These are phyloP conservation scores for Galeopsomyia nigrocyanea DNA, from an alignment of 2,888 invertebrate species.

Conservation along the genomic window DNA sequence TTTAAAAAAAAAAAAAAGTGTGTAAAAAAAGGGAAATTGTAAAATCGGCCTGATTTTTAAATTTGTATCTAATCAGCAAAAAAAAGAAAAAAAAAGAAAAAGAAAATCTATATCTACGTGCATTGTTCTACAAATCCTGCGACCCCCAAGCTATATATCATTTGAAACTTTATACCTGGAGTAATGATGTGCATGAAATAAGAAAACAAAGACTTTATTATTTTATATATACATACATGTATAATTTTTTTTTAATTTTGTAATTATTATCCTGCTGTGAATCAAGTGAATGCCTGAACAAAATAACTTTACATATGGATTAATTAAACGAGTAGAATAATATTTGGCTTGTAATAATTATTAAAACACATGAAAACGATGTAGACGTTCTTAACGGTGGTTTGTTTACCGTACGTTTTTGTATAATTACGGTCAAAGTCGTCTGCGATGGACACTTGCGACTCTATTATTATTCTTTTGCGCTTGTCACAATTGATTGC, in stretches of 20 bases:
- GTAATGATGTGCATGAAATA: slow-evolving; percentile 28
- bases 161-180: slow-evolving; percentile 36
- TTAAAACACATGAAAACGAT: slow-evolving; percentile 39
- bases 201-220: slow-evolving; percentile 41
- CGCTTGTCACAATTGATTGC: slow-evolving; percentile 38
- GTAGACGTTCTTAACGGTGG: slow-evolving; percentile 49
- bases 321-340: slow-evolving; percentile 45
- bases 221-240: slow-evolving; percentile 11
- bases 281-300: slow-evolving; percentile 45
- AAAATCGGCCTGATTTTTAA: slow-evolving; percentile 47
- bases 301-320: slow-evolving; percentile 47
- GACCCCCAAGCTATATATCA: slow-evolving; percentile 38
- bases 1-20: neutral
- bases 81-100: no score
- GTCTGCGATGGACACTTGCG: slow-evolving; percentile 39
- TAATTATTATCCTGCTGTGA: slow-evolving; percentile 41
- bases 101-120: slow-evolving; percentile 20
- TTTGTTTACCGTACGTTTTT: slow-evolving; percentile 51
- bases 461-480: slow-evolving; percentile 41
- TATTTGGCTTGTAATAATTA: slow-evolving; percentile 47
- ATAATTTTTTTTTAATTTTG: slow-evolving; percentile 45
- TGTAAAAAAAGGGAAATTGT: slow-evolving; percentile 15
- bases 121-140: slow-evolving; percentile 44
- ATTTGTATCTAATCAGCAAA: slow-evolving; percentile 32
- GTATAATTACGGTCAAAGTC: slow-evolving; percentile 44